These are phyloP conservation scores for Teleogryllus occipitalis DNA, from an alignment of 1,140 invertebrate species.

Conservation along the genomic window DNA sequence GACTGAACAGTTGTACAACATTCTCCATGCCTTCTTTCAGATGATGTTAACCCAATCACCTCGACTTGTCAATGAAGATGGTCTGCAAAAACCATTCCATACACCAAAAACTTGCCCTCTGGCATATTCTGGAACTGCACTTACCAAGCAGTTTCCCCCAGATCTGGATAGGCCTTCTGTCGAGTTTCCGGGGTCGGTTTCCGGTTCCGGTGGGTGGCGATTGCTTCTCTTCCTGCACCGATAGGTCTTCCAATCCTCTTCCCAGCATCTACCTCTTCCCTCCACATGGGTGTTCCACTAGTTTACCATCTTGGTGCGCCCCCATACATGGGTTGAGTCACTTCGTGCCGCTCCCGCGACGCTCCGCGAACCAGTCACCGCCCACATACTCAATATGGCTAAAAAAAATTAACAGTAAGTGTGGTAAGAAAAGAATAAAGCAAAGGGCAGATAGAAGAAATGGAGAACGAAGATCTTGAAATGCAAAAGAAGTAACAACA, in stretches of 20 bases:
- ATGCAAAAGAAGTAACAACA: too few relatives aligned
- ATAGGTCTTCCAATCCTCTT: background rate
- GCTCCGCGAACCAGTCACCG: slow-evolving; percentile 18
- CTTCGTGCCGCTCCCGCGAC: slow-evolving; percentile 17
- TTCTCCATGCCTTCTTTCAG: background rate
- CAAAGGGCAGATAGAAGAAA: too few relatives aligned
- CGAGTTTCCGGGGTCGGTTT: slow-evolving; percentile 15
- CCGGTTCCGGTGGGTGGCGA: slow-evolving; percentile 17
- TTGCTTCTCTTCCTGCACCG: slow-evolving; percentile 11
- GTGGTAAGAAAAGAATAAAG: too few relatives aligned
- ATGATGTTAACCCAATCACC: slow-evolving; percentile 1
- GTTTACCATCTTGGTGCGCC: slow-evolving; percentile 3
- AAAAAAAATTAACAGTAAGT: background rate
- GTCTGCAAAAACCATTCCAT: background rate
- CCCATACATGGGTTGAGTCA: background rate
- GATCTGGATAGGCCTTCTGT: background rate
- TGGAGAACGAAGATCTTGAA: too few relatives aligned
- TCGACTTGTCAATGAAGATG: background rate
- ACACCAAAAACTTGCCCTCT: background rate
- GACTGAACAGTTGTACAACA: slow-evolving; percentile 2
- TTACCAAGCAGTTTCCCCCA: slow-evolving; percentile 1
- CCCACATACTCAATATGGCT: slow-evolving; percentile 15
- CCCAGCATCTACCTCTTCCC: background rate
- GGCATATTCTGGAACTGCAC: background rate
- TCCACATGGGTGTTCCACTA: background rate